Base-by-base conservation (phyloP, 2,888 invertebrate genomes). In the Tetrapedia diversipes region DNA sequence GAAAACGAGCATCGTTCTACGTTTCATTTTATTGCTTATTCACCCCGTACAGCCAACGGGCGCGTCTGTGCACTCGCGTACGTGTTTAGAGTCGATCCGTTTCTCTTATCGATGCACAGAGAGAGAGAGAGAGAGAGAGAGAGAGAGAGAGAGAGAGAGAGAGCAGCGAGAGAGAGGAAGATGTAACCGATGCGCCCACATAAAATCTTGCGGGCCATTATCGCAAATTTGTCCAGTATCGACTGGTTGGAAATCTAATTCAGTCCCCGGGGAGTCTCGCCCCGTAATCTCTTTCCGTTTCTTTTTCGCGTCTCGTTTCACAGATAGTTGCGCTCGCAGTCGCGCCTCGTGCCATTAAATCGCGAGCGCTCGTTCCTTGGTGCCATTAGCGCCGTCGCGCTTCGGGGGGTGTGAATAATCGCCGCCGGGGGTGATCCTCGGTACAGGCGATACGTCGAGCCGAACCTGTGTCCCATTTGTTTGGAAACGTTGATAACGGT, bases 21-120 rank as follows among this genome's bases (percentile, higher is more conserved):
- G 47, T 64, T 80, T 82, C 72, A 82, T 84, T 84, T 84, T 84
- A 84, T 75, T 80, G 82, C 72, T 78, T 78, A 78, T 76, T 80
- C 77, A 63, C 61, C 63, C 68, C 34, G 72, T 74, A 56, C 24
- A 27, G 43, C 39, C 24, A 10, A 24, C 45, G 32, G 24, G 24
- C 22, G 10, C 24, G 54, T 61, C n/a, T n/a, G 19, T 24, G 14
- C 43, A 19, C 45, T 53, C 45, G 24, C 63, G 75, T 65, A 69
- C 79, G 77, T 56, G 71, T 75, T 83, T 68, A 51, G 57, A 54
- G 60, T 63, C 64, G 79, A 74, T 74, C 64, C 47, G 8, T 49
- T 59, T 39, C 45, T 64, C 39, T 56, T 54, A 59, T 67, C 66
- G 64, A 22, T 11, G 2, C 8, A 10, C 24, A 8, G 11, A 24